phyloP scores from a whole-genome alignment of 2,113 vertebrate species.

The Oncorhynchus nerka region DNA sequence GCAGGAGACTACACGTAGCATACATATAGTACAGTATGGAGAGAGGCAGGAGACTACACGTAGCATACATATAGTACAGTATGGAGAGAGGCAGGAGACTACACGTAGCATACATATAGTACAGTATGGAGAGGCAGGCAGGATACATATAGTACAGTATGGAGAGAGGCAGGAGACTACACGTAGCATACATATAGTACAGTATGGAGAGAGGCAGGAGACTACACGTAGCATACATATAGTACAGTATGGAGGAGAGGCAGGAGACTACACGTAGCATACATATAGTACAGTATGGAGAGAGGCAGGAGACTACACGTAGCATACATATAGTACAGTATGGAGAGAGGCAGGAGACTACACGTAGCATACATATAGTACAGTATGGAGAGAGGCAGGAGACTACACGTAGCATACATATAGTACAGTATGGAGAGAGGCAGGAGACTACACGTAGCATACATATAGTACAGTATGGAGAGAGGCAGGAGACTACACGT shows the following conservation, averaged over 20 bases:
- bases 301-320: background rate
- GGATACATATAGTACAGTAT: background rate
- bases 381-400: background rate
- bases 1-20: no score
- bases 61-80: background rate
- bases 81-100: background rate
- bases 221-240: background rate
- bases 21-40: background rate
- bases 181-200: no score
- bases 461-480: background rate
- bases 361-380: background rate
- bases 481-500: background rate
- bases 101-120: background rate
- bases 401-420: no score
- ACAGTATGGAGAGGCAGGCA: background rate
- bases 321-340: no score
- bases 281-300: background rate
- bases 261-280: background rate
- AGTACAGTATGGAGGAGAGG: background rate
- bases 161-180: no score
- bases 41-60: conserved; percentile 18
- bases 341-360: background rate
- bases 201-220: background rate
- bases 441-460: background rate
- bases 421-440: conserved; percentile 19